These are phyloP conservation scores for Diachasma alloeum DNA, from an alignment of 1,140 invertebrate genomes.

Conservation along the genomic window DNA sequence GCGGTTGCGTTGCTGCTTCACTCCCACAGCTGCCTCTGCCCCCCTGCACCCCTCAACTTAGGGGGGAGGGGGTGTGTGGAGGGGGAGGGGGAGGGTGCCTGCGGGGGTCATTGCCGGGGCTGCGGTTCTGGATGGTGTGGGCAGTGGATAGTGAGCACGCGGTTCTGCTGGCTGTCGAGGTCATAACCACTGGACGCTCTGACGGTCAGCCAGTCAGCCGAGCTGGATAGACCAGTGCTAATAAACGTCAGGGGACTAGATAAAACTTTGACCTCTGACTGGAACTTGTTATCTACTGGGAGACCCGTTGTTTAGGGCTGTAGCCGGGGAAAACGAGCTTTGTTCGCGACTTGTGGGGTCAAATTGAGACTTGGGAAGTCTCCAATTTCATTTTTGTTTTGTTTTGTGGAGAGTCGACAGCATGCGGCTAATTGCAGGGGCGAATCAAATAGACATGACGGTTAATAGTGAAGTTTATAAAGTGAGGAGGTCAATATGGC, in stretches of 20 bases:
- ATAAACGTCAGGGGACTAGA: conserved; percentile 51
- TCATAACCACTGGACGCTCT: conserved; percentile 38
- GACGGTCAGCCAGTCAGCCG: conserved; percentile 42
- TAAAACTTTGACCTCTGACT: background rate
- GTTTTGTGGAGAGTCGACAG: too few species aligned
- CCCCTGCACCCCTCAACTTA: background rate
- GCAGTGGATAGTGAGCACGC: conserved; percentile 6
- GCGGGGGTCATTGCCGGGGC: conserved; percentile 11
- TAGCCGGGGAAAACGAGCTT: too few species aligned
- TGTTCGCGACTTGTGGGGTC: too few species aligned
- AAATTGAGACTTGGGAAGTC: too few species aligned
- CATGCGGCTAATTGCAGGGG: too few species aligned
- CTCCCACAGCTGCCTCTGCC: background rate
- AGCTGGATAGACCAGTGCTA: conserved; percentile 37
- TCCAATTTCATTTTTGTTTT: too few species aligned
- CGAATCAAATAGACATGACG: too few species aligned
- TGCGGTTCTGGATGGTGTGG: conserved; percentile 32
- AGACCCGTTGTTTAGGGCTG: too few species aligned
- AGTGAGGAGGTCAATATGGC: too few species aligned
- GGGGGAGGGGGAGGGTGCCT: background rate
- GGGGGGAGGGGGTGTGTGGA: too few species aligned
- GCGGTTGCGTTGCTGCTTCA: conserved; percentile 16
- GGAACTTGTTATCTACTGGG: background rate
- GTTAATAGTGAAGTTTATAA: too few species aligned
- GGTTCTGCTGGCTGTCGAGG: conserved; percentile 14